A percentile compares a stretch with the other conserved stretches of the same genome.
phyloP scores from a whole-genome alignment of 2,888 invertebrate genomes.

The Agrochola litura region DNA sequence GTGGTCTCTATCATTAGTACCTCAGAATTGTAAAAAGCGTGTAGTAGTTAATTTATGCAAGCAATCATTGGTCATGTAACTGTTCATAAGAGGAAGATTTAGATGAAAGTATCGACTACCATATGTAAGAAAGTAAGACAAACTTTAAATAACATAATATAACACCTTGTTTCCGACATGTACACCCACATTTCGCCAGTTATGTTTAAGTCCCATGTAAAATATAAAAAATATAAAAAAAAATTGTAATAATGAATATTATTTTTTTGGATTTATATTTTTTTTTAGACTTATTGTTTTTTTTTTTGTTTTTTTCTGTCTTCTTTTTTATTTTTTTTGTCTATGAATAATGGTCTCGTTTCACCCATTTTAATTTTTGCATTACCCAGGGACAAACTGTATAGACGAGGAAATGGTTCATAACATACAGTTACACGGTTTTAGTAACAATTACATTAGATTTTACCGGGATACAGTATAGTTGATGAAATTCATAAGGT shows the following conservation, averaged over 20 bases:
- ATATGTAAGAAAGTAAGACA: not conserved
- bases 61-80: conserved; percentile 34
- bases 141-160: not conserved
- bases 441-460: not conserved
- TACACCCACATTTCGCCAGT: no score
- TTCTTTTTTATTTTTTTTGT: no score
- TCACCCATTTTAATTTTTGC: no score
- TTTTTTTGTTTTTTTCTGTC: no score
- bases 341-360: no score
- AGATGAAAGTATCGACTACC: not conserved
- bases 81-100: conserved; percentile 5
- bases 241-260: no score
- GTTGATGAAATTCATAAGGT: not conserved
- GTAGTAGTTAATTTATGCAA: conserved; percentile 34
- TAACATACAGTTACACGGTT: not conserved
- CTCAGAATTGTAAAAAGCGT: conserved; percentile 44
- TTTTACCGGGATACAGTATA: not conserved
- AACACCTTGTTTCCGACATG: no score
- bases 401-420: not conserved
- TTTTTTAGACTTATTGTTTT: no score
- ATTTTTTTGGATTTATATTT: no score
- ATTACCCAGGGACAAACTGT: no score
- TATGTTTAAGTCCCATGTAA: no score
- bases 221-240: no score
- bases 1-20: conserved; percentile 53